Conservation (phyloP, 2,888 invertebrate species). For the Sinhomidia bicolor region DNA sequence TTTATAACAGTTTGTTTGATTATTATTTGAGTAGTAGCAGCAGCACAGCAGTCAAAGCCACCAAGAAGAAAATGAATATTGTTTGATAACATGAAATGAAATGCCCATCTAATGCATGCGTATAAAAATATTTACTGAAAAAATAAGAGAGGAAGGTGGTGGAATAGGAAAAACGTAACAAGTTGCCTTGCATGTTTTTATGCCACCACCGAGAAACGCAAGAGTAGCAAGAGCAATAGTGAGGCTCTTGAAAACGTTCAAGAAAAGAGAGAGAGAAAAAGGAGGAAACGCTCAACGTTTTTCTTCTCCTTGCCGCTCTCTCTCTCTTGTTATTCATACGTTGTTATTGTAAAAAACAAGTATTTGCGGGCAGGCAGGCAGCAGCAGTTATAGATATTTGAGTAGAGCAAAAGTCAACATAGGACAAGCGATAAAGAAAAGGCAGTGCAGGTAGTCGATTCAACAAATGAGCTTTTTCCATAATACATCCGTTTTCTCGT, state of each 20-base stretch:
- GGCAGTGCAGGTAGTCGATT: conserved; percentile 36
- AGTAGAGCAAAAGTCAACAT: conserved; percentile 9
- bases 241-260: background rate
- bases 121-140: background rate
- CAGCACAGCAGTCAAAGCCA: background rate
- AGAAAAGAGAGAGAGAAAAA: no score
- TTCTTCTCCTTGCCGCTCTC: no score
- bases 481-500: conserved; percentile 50
- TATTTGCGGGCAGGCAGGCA: background rate
- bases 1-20: no score
- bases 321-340: background rate
- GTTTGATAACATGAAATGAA: conserved; percentile 59
- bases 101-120: background rate
- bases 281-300: background rate
- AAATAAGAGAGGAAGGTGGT: background rate
- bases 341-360: conserved; percentile 4
- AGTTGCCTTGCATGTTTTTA: conserved; percentile 53
- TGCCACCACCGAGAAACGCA: background rate
- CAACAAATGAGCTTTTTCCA: conserved; percentile 62
- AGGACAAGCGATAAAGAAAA: conserved; percentile 36
- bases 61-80: conserved; percentile 43
- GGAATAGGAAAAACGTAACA: conserved; percentile 52
- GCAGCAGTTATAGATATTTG: conserved; percentile 2
- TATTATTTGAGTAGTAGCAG: conserved; percentile 1
- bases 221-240: background rate